A percentile compares a stretch with the other conserved stretches of the same genome.
Evolutionary conservation across 2,797 vertebrate genomes (phyloP).

Genomic region (Poecilia velifera): DNA sequence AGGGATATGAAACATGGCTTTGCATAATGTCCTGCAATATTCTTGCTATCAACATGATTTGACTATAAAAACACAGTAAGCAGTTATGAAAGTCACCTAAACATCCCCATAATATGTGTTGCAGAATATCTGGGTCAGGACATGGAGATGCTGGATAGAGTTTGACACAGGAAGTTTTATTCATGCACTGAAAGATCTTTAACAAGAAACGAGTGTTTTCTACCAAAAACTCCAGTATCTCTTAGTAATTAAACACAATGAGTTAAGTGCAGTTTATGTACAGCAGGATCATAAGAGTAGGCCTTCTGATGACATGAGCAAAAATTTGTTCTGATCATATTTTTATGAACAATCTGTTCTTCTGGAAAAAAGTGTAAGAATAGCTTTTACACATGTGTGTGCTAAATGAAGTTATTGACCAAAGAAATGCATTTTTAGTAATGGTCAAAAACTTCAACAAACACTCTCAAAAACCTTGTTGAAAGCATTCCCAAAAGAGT

Average conservation of each 20-base stretch:
- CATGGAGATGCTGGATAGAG: neutral
- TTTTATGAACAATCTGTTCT: neutral
- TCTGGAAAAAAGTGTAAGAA: neutral
- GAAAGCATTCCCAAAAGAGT: neutral
- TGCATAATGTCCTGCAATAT: slow-evolving; percentile 5
- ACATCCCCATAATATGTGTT: neutral
- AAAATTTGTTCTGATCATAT: neutral
- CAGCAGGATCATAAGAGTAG: neutral
- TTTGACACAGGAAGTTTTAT: neutral
- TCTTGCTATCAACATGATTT: neutral
- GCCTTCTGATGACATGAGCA: neutral
- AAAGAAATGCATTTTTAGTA: neutral
- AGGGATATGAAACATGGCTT: neutral
- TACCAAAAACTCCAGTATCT: neutral
- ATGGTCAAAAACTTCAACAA: neutral
- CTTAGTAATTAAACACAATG: neutral
- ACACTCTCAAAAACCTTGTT: neutral
- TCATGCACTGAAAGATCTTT: neutral
- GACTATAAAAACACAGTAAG: neutral
- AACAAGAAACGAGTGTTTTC: neutral
- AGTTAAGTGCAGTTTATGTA: neutral
- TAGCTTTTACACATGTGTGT: neutral
- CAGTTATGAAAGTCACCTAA: slow-evolving; percentile 2
- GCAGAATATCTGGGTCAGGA: neutral
- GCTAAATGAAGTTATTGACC: neutral